Conservation (phyloP, 2,888 invertebrate genomes). For the Heteropelma amictum region DNA sequence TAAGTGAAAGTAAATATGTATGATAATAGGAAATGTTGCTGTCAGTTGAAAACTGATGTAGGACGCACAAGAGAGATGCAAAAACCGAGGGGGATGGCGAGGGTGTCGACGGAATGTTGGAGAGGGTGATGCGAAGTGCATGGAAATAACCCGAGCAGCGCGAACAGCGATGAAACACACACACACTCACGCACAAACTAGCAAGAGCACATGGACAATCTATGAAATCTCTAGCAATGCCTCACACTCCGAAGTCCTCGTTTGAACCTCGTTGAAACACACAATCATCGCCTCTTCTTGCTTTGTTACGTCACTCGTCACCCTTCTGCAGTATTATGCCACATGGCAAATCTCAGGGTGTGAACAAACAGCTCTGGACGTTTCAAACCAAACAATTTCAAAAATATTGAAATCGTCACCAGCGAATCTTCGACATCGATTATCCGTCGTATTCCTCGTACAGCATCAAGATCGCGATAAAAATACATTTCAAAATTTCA, state of each 20-base stretch:
- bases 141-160: background rate
- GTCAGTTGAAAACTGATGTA: conserved; percentile 4
- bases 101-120: conserved; percentile 26
- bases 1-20: conserved; percentile 44
- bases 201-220: background rate
- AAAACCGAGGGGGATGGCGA: background rate
- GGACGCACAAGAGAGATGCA: background rate
- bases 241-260: background rate
- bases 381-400: too few relatives aligned
- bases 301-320: background rate
- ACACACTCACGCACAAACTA: background rate
- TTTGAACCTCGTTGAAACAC: conserved; percentile 4
- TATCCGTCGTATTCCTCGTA: too few relatives aligned
- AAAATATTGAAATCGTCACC: too few relatives aligned
- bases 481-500: too few relatives aligned
- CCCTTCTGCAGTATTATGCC: conserved; percentile 1
- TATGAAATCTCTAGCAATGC: conserved; percentile 2
- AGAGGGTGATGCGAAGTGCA: background rate
- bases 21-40: conserved; percentile 31
- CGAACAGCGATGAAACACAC: conserved; percentile 28
- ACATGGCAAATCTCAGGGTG: conserved; percentile 4
- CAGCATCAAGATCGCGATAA: too few relatives aligned
- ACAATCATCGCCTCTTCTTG: conserved; percentile 8
- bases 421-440: too few relatives aligned
- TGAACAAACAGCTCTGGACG: conserved; percentile 12